Conservation (phyloP, 2,113 vertebrate genomes). For the Anas platyrhynchos region DNA sequence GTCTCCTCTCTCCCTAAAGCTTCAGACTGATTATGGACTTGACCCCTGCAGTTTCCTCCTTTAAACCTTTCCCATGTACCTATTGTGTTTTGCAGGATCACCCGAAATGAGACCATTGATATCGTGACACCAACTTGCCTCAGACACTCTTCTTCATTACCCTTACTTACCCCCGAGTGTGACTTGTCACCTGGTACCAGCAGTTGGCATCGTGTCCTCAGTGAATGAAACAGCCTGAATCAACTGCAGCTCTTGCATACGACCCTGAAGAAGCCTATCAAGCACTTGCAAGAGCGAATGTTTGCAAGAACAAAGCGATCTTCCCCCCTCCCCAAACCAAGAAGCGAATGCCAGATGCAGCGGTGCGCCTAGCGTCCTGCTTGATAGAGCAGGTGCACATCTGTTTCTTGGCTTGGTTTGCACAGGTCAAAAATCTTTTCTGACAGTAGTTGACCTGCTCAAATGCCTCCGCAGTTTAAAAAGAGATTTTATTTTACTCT, state of each 20-base stretch:
- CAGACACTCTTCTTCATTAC: neutral
- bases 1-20: neutral
- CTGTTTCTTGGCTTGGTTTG: conserved; percentile 27
- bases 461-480: conserved; percentile 34
- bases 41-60: neutral
- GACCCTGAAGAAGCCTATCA: neutral
- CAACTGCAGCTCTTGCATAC: neutral
- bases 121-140: neutral
- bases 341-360: neutral
- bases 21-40: neutral
- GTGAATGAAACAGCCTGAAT: neutral
- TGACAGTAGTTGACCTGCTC: conserved; percentile 3
- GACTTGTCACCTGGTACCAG: neutral
- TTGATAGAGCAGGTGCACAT: neutral
- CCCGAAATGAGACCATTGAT: neutral
- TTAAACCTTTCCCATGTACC: neutral
- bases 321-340: neutral
- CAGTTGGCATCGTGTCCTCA: neutral
- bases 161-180: neutral
- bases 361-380: neutral
- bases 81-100: neutral
- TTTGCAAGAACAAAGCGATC: neutral
- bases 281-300: neutral
- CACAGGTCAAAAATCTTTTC: conserved; percentile 34
- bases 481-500: neutral